Evolutionary conservation across 2,888 invertebrate species (phyloP), one percentile per base, ranked within the genome.

Genomic region (Torymus tubicola): DNA sequence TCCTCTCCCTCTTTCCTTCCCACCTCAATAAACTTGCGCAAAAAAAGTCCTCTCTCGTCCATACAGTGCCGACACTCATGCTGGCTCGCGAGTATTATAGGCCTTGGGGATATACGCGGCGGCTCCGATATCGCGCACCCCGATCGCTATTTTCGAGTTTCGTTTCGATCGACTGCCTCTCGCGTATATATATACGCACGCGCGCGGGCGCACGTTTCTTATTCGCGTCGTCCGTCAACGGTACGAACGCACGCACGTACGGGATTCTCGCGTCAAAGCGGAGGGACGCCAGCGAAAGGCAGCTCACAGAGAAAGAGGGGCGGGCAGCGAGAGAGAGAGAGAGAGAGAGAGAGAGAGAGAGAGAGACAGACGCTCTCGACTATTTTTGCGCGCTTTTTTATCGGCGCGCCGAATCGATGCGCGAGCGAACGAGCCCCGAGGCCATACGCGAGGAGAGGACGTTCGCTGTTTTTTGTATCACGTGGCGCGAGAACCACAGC

Each of bases 71-170:
- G 64, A 57, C 58, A 42, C 11, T 21, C n/a, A 13, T 60, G 50
- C 50, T 11, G 31, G 50, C 21, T 11, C 60, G 55, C 11, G 18
- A 64, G 70, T 24, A 14, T 42, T 14, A 11, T 42, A 52, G 79
- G 63, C 72, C 76, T 77, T 63, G 79, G 79, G 31, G 60, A 42
- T 42, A 42, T 42, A 42, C 31, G 61, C 12, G 53, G 60, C 31
- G 61, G 71, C 69, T 64, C 57, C 71, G 75, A 77, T 80, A 81
- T 81, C 81, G 77, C 73, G 77, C 69, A 67, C 31, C 70, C 71
- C 78, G 74, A 81, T 81, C 78, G 78, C 78, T 78, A 78, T 81
- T 78, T 81, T 81, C 81, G 81, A 81, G 78, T 74, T 78, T 78
- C 68, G 78, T 72, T 77, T 77, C 81, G 81, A 75, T 64, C 76